Evolutionary conservation across 2,113 vertebrate species (phyloP), one percentile per base, ranked within the genome.

Genomic region (Acinonyx jubatus): DNA sequence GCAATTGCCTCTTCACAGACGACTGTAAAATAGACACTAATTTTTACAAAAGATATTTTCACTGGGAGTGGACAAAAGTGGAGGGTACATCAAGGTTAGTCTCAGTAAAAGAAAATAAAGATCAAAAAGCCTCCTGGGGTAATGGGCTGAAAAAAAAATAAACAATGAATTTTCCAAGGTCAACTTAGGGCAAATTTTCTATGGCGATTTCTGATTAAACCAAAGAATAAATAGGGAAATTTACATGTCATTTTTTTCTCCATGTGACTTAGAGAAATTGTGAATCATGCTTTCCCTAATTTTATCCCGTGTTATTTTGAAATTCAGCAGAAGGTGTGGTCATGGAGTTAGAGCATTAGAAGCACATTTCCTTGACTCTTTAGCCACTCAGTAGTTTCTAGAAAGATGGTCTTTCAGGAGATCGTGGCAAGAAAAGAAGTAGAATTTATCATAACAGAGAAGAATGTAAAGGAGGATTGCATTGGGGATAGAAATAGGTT

Each of bases 21-120:
- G 21, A 87, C 93, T 27, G 74, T 85, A 89, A 96, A 94, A 96
- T n/a, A 94, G 63, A 96, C 19, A 90, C 29, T 97, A 80, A 96
- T 94, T 96, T 71, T 91, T 88, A 5, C 65, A 80, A 97, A 94
- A 83, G 5, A n/a, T 91, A 92, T 79, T 96, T 97, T 97, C 85
- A 94, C 15, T 94, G 93, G 41, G 84, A 91, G n/a, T 97, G 33
- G 63, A 89, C 71, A 78, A 92, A 91, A 96, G 81, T 96, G 15
- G 63, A 96, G 93, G 79, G 57, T 94, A 96, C 48, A 97, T 97
- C 90, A 98, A 97, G 91, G 91, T 96, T 97, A 95, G 84, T 45
- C 41, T 96, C n/a, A 81, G 41, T 91, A 80, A 96, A 96, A 97
- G 66, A 95, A 95, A 96, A 95, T 85, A 80, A 88, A 82, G 83